Conservation (phyloP, 2,888 invertebrate genomes). For the Troides oblongomaculatus region DNA sequence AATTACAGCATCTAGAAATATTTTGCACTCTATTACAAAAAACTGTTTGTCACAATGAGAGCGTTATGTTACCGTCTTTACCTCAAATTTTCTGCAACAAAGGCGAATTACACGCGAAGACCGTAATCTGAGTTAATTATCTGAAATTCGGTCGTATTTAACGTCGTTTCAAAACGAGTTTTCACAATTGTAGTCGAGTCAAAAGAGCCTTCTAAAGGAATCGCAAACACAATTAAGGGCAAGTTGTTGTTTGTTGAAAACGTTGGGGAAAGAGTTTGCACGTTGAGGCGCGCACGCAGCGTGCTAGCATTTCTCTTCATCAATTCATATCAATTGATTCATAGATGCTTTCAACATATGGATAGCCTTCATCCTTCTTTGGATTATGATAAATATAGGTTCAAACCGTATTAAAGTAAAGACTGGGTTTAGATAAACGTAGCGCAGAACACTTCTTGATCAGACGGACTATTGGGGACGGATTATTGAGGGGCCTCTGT, state of each 20-base stretch:
- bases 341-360: background rate
- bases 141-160: constrained; percentile 73
- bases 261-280: constrained; percentile 58
- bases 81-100: constrained; percentile 58
- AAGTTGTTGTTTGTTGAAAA: constrained; percentile 70
- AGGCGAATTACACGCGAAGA: constrained; percentile 62
- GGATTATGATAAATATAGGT: too few species aligned
- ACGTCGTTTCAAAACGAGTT: constrained; percentile 70
- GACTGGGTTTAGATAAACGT: too few species aligned
- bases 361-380: too few species aligned
- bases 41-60: background rate
- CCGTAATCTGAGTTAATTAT: constrained; percentile 76
- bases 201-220: constrained; percentile 73
- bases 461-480: too few species aligned
- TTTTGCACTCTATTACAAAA: too few species aligned
- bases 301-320: constrained; percentile 25
- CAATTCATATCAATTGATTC: background rate
- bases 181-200: constrained; percentile 69
- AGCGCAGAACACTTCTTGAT: too few species aligned
- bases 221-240: constrained; percentile 73
- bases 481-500: too few species aligned
- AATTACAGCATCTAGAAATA: too few species aligned
- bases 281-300: constrained; percentile 42
- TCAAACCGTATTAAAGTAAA: too few species aligned
- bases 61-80: constrained; percentile 40